A percentile compares a stretch with the other conserved stretches of the same genome.
These are phyloP conservation scores for Oscheius sp. DNA, from an alignment of 2,888 invertebrate genomes.

Conservation along the genomic window DNA sequence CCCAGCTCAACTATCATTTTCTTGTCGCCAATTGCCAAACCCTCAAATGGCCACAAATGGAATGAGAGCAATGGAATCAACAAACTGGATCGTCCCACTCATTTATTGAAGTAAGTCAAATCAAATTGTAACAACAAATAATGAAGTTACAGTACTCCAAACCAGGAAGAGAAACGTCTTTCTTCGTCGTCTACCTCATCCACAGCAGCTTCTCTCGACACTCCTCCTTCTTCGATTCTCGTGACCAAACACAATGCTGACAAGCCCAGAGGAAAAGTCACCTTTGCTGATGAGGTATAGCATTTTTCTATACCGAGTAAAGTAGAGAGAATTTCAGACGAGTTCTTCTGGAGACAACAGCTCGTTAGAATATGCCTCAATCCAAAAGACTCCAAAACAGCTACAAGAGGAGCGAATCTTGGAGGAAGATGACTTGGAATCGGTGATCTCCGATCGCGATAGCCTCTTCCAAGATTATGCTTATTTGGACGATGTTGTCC, in stretches of 20 bases:
- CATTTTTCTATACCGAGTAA: not conserved
- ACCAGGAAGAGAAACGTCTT: slow-evolving; percentile 19
- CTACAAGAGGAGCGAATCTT: slow-evolving; percentile 35
- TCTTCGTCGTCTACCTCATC: slow-evolving; percentile 44
- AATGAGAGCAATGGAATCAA: not conserved
- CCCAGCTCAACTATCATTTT: slow-evolving; percentile 29
- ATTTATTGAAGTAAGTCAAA: not conserved
- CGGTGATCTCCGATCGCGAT: slow-evolving; percentile 50
- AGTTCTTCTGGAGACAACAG: slow-evolving; percentile 27
- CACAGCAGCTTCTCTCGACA: slow-evolving; percentile 26
- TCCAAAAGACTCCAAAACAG: not conserved
- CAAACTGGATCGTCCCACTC: not conserved
- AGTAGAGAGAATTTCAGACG: not conserved
- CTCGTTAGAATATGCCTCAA: slow-evolving; percentile 21
- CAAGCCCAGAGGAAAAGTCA: slow-evolving; percentile 34
- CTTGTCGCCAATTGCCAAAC: slow-evolving; percentile 20
- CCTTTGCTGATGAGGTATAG: slow-evolving; percentile 40
- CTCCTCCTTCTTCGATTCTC: slow-evolving; percentile 38
- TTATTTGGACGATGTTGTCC: slow-evolving; percentile 33
- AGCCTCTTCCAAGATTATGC: slow-evolving; percentile 45
- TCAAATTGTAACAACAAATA: not conserved
- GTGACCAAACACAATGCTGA: slow-evolving; percentile 16
- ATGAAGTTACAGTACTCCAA: not conserved
- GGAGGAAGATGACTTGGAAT: slow-evolving; percentile 63
- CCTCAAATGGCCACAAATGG: not conserved